These are phyloP conservation scores for Bombycilla garrulus DNA, from an alignment of 2,113 vertebrate genomes.

Conservation along the genomic window DNA sequence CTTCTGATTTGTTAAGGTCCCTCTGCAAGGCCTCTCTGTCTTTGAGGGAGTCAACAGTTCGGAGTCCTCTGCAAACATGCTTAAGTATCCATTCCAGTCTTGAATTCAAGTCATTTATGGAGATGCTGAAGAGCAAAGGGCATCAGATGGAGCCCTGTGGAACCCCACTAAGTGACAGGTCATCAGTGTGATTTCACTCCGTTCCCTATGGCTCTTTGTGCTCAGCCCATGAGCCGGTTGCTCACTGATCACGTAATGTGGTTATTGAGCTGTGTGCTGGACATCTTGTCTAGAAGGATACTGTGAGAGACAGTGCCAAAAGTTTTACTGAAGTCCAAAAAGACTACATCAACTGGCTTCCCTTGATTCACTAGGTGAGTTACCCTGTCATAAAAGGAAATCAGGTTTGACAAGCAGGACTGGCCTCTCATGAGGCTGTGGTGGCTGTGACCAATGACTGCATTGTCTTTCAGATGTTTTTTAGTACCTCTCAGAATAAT, in stretches of 20 bases:
- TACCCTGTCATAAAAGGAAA: background rate
- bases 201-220: background rate
- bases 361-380: too few relatives aligned
- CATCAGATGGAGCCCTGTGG: background rate
- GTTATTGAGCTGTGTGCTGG: background rate
- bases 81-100: background rate
- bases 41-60: background rate
- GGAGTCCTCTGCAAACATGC: background rate
- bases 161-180: background rate
- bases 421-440: background rate
- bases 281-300: background rate
- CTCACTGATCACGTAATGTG: background rate
- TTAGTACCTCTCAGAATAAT: background rate
- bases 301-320: background rate
- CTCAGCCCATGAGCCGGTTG: background rate
- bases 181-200: background rate
- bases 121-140: background rate
- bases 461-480: background rate
- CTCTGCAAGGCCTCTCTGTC: background rate
- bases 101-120: background rate
- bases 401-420: background rate
- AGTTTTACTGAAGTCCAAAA: background rate
- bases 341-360: background rate
- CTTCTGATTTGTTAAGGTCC: background rate
- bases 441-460: background rate